Evolutionary conservation across 2,888 invertebrate genomes (phyloP).

Genomic region (Rapana venosa): DNA sequence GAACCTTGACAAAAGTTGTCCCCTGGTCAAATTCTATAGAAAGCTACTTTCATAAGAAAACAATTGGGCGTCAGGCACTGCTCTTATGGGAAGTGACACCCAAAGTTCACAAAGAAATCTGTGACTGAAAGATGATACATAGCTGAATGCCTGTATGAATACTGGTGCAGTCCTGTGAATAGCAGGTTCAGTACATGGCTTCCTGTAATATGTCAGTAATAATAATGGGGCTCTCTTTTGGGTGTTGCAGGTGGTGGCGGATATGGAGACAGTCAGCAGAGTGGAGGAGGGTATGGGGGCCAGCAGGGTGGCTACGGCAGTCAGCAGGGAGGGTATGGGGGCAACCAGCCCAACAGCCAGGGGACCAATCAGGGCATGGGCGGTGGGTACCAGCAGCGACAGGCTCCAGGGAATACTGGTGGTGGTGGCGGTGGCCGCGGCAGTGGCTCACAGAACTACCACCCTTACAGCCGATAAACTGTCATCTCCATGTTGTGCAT

Average conservation of each 20-base stretch:
- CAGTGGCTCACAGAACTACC: constrained; percentile 44
- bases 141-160: too few relatives aligned
- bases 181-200: neutral
- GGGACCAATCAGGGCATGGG: constrained; percentile 8
- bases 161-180: too few relatives aligned
- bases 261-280: constrained; percentile 31
- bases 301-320: constrained; percentile 45
- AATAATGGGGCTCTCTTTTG: neutral
- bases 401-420: constrained; percentile 38
- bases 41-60: too few relatives aligned
- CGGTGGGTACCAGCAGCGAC: constrained; percentile 38
- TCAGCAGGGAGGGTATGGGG: constrained; percentile 43
- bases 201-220: neutral
- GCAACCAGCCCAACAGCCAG: constrained; percentile 37
- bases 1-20: too few relatives aligned
- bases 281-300: constrained; percentile 36
- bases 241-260: constrained; percentile 21
- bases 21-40: too few relatives aligned
- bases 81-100: too few relatives aligned
- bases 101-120: too few relatives aligned
- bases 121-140: too few relatives aligned
- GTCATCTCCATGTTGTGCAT: neutral
- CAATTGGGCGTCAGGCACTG: too few relatives aligned
- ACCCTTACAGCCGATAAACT: constrained; percentile 38
- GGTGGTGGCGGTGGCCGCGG: constrained; percentile 28